Conservation (phyloP, 2,888 invertebrate species). For the Strigamia crassipes region DNA sequence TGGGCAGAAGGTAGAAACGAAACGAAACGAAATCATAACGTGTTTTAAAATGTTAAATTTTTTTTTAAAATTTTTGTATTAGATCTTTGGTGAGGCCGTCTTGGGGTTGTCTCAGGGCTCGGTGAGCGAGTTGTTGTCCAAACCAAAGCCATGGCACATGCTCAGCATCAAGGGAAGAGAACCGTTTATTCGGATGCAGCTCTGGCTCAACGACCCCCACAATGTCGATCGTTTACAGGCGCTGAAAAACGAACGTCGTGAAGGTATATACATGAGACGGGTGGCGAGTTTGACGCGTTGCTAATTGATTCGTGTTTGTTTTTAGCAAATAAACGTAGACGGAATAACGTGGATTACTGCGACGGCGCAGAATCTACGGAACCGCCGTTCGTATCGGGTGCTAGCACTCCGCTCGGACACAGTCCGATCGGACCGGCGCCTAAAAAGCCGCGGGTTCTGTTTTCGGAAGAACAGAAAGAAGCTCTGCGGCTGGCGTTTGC, state of each 20-base stretch:
- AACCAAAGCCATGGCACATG: conserved; percentile 99
- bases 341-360: conserved; percentile 58
- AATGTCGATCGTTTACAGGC: conserved; percentile 92
- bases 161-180: conserved; percentile 96
- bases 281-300: too few relatives aligned
- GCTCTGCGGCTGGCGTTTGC: conserved; percentile 91
- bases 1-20: conserved; percentile 78
- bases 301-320: too few relatives aligned
- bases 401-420: conserved; percentile 47
- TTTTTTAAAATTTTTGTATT: too few relatives aligned
- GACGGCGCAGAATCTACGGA: conserved; percentile 62
- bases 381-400: conserved; percentile 61
- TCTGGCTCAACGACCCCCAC: conserved; percentile 94
- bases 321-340: conserved; percentile 78
- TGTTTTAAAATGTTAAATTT: too few relatives aligned
- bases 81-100: conserved; percentile 96
- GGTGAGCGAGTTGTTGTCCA: conserved; percentile 93
- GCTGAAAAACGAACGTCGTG: conserved; percentile 82
- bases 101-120: conserved; percentile 95
- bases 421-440: conserved; percentile 71
- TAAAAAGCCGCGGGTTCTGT: conserved; percentile 92
- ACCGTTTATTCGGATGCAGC: conserved; percentile 93
- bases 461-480: conserved; percentile 98
- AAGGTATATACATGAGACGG: too few relatives aligned
- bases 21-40: too few relatives aligned